Evolutionary conservation across 1,140 invertebrate genomes (phyloP), one percentile per base, ranked within the genome.

Genomic region (Coenobita brevimanus): DNA sequence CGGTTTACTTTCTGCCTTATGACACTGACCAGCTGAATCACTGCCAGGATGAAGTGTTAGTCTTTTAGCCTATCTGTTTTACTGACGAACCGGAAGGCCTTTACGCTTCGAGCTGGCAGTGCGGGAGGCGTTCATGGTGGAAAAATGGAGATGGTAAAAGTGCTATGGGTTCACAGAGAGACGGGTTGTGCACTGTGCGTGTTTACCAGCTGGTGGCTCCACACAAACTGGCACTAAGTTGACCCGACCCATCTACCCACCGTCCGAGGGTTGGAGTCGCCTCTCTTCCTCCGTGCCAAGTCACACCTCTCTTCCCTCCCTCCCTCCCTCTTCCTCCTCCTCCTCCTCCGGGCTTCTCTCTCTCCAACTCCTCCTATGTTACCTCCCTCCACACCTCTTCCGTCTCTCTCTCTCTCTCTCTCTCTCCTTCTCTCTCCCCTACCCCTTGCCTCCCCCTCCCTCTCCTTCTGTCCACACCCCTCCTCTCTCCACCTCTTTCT

Each of bases 121-220:
- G 64, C 80, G 41, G 21, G 80, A 82, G 30, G 80, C 64, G 17
- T 71, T 82, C 80, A 82, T 82, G 17, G 41, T 69, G 60, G 33
- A 33, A 41, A 33, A 64, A 67, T 43, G 80, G 67, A 43, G 80
- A 50, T 82, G n/a, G 3, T 60, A 24, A n/a, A n/a, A n/a, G 3
- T 36, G 24, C 21, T 38, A n/a, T 43, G n/a, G 30, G 41, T 33
- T 30, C 21, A 41, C 24, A 41, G 67, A 60, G 27, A 6, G 30
- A 50, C 64, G 30, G 80, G 24, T 50, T 50, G 46, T 50, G 46
- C 17, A 50, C 17, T 50, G 46, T 50, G 46, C 17, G 46, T 50
- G 46, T 50, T 6, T 50, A 50, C 46, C 6, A 50, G 33, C 67
- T 43, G 67, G 79, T 41, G 38, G 62, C 38, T 82, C 76, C 27